Conservation (phyloP, 1,140 invertebrate genomes). For the Pogonomyrmex barbatus region DNA sequence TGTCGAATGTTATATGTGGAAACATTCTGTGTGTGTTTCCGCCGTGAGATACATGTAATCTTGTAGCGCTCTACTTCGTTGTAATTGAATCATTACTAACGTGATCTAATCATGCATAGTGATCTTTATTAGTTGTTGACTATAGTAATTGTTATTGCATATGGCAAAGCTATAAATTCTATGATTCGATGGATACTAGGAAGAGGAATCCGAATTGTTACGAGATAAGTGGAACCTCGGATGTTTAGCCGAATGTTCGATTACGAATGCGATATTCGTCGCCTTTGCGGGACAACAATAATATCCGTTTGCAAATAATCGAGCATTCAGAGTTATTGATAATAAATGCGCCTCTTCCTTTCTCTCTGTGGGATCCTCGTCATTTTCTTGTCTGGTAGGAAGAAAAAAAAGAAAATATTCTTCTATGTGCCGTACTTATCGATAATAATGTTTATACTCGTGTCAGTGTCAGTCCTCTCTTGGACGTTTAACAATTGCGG, state of each 20-base stretch:
- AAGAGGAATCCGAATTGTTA: neutral
- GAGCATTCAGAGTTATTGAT: constrained; percentile 59
- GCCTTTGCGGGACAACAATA: neutral
- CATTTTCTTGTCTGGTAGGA: constrained; percentile 28
- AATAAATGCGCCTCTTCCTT: constrained; percentile 53
- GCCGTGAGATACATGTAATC: neutral
- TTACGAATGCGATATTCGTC: neutral
- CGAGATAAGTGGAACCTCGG: neutral
- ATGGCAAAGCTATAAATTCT: constrained; percentile 59
- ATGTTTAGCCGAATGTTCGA: neutral
- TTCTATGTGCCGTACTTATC: constrained; percentile 83
- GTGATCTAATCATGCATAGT: neutral
- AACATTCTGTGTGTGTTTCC: neutral
- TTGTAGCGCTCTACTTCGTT: neutral
- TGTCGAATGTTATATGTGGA: neutral
- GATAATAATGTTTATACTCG: constrained; percentile 70
- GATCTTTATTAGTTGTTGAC: constrained; percentile 57
- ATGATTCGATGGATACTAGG: constrained; percentile 12
- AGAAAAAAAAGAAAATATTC: constrained; percentile 79
- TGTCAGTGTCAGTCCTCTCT: constrained; percentile 42
- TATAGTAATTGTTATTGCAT: constrained; percentile 54
- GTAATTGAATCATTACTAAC: constrained; percentile 16
- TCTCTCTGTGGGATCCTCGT: constrained; percentile 62
- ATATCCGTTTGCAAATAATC: neutral
- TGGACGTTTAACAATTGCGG: constrained; percentile 36